Evolutionary conservation across 1,140 invertebrate species (phyloP).

Genomic region (Xylocopa sonorina): DNA sequence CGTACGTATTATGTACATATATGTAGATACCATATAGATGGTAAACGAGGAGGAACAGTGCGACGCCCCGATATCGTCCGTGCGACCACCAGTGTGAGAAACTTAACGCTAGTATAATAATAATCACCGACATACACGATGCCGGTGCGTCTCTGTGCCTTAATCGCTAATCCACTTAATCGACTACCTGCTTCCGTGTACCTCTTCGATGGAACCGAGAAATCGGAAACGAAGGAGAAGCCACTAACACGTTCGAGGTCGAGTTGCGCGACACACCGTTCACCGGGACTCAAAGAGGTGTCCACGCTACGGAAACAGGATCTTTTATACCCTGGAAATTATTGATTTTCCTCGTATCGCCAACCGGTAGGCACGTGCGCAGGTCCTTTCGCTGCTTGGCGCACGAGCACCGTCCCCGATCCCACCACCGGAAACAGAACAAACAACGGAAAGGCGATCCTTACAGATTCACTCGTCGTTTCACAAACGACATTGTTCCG

Average conservation of each 20-base stretch:
- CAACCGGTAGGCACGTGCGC: slow-evolving; percentile 56
- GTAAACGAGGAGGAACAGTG: no score
- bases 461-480: no score
- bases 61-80: slow-evolving; percentile 47
- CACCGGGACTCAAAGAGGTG: slow-evolving; percentile 61
- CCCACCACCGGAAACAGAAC: neutral
- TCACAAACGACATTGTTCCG: no score
- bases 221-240: slow-evolving; percentile 52
- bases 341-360: slow-evolving; percentile 65
- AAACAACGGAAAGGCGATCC: no score
- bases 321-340: slow-evolving; percentile 72
- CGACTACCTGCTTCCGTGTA: slow-evolving; percentile 55
- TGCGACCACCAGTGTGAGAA: slow-evolving; percentile 5
- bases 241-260: slow-evolving; percentile 59
- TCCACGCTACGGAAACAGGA: slow-evolving; percentile 59
- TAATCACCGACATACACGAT: slow-evolving; percentile 38
- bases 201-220: slow-evolving; percentile 55
- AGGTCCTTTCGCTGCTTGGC: slow-evolving; percentile 50
- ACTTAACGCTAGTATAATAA: slow-evolving; percentile 56
- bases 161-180: slow-evolving; percentile 58
- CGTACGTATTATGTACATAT: neutral
- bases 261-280: slow-evolving; percentile 58
- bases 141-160: slow-evolving; percentile 34
- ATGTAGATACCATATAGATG: neutral
- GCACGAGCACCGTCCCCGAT: slow-evolving; percentile 33